phyloP scores from a whole-genome alignment of 2,888 invertebrate species.

The Cephus rjabovi region DNA sequence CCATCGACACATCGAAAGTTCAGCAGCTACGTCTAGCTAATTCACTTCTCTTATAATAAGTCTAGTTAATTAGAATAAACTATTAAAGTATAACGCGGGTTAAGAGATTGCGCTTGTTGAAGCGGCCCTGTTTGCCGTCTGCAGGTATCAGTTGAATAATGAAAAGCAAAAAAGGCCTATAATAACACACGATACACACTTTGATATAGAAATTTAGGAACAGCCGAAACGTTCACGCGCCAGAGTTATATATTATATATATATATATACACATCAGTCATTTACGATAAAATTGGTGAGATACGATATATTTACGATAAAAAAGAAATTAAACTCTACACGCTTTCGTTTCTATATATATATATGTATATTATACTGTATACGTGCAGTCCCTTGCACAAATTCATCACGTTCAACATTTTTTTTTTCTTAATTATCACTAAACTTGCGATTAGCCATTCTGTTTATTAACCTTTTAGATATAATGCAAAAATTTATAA shows the following conservation, averaged over 20 bases:
- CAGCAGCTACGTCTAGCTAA: conserved; percentile 28
- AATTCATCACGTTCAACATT: background rate
- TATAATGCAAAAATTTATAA: background rate
- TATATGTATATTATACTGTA: background rate
- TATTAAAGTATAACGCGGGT: conserved; percentile 18
- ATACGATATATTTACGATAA: background rate
- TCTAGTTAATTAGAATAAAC: conserved; percentile 22
- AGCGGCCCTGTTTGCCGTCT: background rate
- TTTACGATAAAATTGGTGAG: background rate
- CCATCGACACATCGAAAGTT: conserved; percentile 12
- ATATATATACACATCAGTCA: background rate
- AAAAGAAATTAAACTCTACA: background rate
- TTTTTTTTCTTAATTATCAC: background rate
- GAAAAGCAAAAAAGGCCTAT: background rate
- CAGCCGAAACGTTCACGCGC: background rate
- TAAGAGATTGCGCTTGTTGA: conserved; percentile 20
- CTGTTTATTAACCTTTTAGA: background rate
- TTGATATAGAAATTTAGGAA: background rate
- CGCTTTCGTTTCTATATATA: background rate
- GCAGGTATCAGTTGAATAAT: background rate
- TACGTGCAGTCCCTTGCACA: background rate
- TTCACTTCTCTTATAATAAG: conserved; percentile 23
- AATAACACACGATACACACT: background rate
- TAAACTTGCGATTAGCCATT: background rate
- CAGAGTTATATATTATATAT: background rate